A percentile compares a stretch with the other conserved stretches of the same genome.
Conservation (phyloP, 2,888 invertebrate species). For the Orthosia cruda region DNA sequence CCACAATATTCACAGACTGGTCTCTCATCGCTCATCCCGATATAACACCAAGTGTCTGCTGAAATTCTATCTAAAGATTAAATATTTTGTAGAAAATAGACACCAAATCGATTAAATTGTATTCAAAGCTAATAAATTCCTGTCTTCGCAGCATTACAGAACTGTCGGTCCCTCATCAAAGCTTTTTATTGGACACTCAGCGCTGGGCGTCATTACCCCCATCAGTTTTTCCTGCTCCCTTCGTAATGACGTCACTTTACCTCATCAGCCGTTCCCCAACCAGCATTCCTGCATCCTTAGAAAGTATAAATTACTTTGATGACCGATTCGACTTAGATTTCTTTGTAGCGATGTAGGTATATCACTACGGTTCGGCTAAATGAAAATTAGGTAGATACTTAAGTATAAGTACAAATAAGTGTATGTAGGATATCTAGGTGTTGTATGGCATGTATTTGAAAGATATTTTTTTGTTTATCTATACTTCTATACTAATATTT, state of each 20-base stretch:
- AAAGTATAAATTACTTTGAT: conserved; percentile 14
- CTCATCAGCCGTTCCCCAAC: conserved; percentile 34
- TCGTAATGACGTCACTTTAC: conserved; percentile 51
- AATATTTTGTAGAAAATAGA: no score
- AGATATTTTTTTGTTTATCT: no score
- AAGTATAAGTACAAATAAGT: no score
- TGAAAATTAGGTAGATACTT: no score
- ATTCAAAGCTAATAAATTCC: conserved; percentile 39
- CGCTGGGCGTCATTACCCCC: conserved; percentile 45
- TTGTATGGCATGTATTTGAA: no score
- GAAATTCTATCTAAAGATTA: no score
- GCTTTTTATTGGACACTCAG: conserved; percentile 55
- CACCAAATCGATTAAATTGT: conserved; percentile 44
- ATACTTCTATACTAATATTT: no score
- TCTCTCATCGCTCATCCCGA: no score
- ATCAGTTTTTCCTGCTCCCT: conserved; percentile 45
- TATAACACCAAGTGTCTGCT: no score
- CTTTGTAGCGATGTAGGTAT: conserved; percentile 2
- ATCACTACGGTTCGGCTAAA: neutral
- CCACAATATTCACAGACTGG: no score
- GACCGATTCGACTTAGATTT: neutral
- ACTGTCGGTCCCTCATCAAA: conserved; percentile 46
- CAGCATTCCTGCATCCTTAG: conserved; percentile 15
- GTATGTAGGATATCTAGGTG: no score
- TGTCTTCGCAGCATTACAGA: conserved; percentile 19